phyloP scores from a whole-genome alignment of 2,888 invertebrate species.

The Petrophora chlorosata region DNA sequence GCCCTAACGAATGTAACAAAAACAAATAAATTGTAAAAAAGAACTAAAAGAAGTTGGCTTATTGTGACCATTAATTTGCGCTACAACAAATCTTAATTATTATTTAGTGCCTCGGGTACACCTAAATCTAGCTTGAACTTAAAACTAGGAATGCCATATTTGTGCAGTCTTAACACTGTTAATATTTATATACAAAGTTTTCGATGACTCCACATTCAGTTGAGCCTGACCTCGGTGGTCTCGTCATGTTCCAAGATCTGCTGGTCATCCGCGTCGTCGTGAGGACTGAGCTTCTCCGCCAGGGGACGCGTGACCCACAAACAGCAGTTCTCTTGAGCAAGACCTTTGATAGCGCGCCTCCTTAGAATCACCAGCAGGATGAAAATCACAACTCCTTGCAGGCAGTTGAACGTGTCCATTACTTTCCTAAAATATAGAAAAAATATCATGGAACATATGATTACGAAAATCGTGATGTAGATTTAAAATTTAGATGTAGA shows the following conservation, averaged over 20 bases:
- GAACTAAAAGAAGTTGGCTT: too few species aligned
- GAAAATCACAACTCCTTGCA: constrained; percentile 87
- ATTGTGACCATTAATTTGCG: too few species aligned
- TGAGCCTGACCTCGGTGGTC: constrained; percentile 75
- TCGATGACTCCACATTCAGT: constrained; percentile 40
- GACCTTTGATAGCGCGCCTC: constrained; percentile 78
- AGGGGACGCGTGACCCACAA: constrained; percentile 56
- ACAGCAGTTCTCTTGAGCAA: constrained; percentile 72
- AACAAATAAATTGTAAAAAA: too few species aligned
- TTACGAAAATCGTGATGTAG: not conserved
- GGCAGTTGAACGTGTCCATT: constrained; percentile 85
- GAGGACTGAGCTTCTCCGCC: constrained; percentile 67
- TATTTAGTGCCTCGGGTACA: too few species aligned
- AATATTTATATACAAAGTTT: constrained; percentile 10
- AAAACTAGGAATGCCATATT: constrained; percentile 7
- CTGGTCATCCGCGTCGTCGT: constrained; percentile 70
- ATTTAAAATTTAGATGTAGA: too few species aligned
- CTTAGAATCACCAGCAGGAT: constrained; percentile 83
- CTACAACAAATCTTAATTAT: too few species aligned
- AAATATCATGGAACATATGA: not conserved
- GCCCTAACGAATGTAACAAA: too few species aligned
- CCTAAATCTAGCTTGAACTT: not conserved
- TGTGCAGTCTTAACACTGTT: constrained; percentile 5
- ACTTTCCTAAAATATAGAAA: constrained; percentile 74
- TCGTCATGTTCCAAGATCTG: constrained; percentile 68